Percentiles rank a stretch among this genome's conserved stretches.
Evolutionary conservation across 2,113 vertebrate genomes (phyloP).

Genomic region (Podiceps cristatus): DNA sequence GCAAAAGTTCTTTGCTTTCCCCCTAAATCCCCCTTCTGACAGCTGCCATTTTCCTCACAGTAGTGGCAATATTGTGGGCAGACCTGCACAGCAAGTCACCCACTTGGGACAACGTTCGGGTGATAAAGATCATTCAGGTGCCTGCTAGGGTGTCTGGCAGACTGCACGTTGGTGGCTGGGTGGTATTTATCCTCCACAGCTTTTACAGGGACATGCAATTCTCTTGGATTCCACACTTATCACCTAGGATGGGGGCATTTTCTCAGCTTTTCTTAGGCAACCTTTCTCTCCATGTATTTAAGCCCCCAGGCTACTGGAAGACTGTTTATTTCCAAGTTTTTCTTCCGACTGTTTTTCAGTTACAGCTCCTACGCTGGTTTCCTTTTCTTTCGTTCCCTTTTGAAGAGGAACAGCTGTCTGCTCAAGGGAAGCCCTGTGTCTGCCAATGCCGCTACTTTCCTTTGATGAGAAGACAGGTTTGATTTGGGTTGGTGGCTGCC

Average conservation of each 20-base stretch:
- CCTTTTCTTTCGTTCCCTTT: background rate
- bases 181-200: background rate
- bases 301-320: background rate
- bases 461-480: background rate
- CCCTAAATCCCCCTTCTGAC: too few relatives aligned
- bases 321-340: background rate
- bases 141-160: background rate
- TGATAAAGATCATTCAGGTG: background rate
- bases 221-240: background rate
- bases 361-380: background rate
- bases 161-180: background rate
- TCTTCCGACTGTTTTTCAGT: background rate
- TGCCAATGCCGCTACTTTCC: background rate
- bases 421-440: background rate
- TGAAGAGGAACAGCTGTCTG: background rate
- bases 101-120: background rate
- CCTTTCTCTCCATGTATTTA: background rate
- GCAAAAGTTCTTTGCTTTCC: background rate
- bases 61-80: background rate
- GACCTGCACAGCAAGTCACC: background rate
- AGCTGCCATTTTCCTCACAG: background rate
- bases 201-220: background rate
- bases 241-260: background rate
- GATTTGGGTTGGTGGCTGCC: background rate
- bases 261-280: background rate